These are phyloP conservation scores for Drosophila punjabiensis DNA, from an alignment of 1,140 invertebrate species.

Conservation along the genomic window DNA sequence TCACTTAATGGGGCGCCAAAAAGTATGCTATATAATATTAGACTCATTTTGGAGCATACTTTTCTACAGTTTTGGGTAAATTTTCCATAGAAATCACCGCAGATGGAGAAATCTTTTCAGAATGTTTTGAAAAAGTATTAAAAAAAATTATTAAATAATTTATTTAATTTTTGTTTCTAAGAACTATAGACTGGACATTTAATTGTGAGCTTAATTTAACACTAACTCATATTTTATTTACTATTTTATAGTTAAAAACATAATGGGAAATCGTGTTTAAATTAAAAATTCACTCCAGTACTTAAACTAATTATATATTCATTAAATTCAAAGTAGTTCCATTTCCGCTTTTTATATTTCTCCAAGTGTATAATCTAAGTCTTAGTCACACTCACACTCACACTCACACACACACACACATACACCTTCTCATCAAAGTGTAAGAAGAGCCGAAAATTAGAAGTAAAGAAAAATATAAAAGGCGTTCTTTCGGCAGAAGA, in stretches of 20 bases:
- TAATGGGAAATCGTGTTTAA: too few species aligned
- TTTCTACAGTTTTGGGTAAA: not conserved
- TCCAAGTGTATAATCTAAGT: constrained; percentile 36
- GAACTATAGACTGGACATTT: not conserved
- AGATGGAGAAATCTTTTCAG: not conserved
- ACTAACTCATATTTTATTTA: not conserved
- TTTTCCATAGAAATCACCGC: not conserved
- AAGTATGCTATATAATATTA: not conserved
- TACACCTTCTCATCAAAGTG: constrained; percentile 5
- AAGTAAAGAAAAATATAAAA: constrained; percentile 49
- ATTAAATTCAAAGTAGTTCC: not conserved
- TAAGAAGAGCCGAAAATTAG: constrained; percentile 64
- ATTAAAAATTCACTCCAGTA: too few species aligned
- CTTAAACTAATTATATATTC: not conserved
- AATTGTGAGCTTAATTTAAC: not conserved
- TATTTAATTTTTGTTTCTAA: not conserved
- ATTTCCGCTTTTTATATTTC: constrained; percentile 2
- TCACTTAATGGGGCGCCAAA: not conserved
- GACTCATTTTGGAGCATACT: not conserved
- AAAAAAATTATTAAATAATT: not conserved
- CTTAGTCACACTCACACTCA: constrained; percentile 9
- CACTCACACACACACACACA: constrained; percentile 9
- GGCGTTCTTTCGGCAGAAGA: constrained; percentile 62
- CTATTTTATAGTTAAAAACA: too few species aligned
- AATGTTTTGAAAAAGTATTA: too few species aligned